Percentiles rank a stretch among this genome's conserved stretches.
Conservation (phyloP, 2,113 vertebrate species). For the Pterocles gutturalis region DNA sequence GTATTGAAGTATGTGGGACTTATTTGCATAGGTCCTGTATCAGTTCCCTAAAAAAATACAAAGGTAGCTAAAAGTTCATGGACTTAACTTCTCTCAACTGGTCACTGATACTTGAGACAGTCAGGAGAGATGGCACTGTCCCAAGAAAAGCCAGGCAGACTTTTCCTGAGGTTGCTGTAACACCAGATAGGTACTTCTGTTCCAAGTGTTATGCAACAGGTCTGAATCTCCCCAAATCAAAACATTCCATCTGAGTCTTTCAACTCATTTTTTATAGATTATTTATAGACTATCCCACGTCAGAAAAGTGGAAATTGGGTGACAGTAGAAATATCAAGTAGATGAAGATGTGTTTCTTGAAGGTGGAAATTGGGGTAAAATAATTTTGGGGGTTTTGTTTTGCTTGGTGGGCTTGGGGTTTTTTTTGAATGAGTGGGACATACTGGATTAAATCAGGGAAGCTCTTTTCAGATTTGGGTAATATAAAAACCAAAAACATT, state of each 20-base stretch:
- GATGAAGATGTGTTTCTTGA: neutral
- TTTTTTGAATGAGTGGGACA: neutral
- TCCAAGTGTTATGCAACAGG: neutral
- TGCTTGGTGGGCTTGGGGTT: rapidly evolving
- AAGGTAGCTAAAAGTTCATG: neutral
- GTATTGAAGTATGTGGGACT: neutral
- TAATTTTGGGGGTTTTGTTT: neutral
- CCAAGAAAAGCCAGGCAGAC: rapidly evolving
- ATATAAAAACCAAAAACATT: neutral
- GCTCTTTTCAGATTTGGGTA: neutral
- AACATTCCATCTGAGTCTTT: neutral
- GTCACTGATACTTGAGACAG: neutral
- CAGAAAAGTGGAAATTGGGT: neutral
- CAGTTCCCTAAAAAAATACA: neutral
- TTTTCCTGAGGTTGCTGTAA: neutral
- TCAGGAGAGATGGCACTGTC: neutral
- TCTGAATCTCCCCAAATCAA: neutral
- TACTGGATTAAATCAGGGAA: neutral
- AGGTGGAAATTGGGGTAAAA: neutral
- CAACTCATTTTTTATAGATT: neutral
- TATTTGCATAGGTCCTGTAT: neutral
- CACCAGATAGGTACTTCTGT: neutral
- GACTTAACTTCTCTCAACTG: neutral
- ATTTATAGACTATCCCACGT: neutral
- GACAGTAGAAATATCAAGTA: neutral